Evolutionary conservation across 2,797 vertebrate species (phyloP).

Genomic region (Hippoglossus hippoglossus): DNA sequence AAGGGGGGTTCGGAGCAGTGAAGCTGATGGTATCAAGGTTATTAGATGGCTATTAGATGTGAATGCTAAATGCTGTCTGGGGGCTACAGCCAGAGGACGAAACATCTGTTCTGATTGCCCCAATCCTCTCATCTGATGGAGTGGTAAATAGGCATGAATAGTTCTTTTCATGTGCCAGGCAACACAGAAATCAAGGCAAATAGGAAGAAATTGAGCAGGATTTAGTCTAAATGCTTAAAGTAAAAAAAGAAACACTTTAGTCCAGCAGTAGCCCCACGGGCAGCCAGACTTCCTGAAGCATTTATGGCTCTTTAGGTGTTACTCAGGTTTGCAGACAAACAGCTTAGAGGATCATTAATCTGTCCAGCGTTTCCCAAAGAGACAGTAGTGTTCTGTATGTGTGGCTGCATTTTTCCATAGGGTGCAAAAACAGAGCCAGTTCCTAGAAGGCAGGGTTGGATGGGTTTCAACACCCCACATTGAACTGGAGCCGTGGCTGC

Average conservation of each 20-base stretch:
- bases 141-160: slow-evolving; percentile 16
- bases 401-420: slow-evolving; percentile 33
- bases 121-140: slow-evolving; percentile 37
- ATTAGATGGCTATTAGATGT: slow-evolving; percentile 56
- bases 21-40: slow-evolving; percentile 45
- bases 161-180: slow-evolving; percentile 20
- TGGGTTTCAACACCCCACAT: slow-evolving; percentile 29
- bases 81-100: slow-evolving; percentile 13
- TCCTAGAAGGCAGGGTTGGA: slow-evolving; percentile 5
- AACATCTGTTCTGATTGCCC: slow-evolving; percentile 20
- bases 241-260: slow-evolving; percentile 3
- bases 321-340: slow-evolving; percentile 63
- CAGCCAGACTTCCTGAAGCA: slow-evolving; percentile 70
- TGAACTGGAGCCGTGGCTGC: slow-evolving; percentile 7
- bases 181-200: slow-evolving; percentile 8
- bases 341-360: slow-evolving; percentile 67
- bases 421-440: slow-evolving; percentile 10
- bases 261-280: slow-evolving; percentile 14
- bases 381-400: slow-evolving; percentile 12
- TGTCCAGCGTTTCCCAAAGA: slow-evolving; percentile 49
- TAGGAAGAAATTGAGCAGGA: neutral
- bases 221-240: slow-evolving; percentile 5
- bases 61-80: slow-evolving; percentile 43
- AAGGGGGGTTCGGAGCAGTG: slow-evolving; percentile 21
- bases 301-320: slow-evolving; percentile 71